Percentiles rank a stretch among this genome's conserved stretches.
These are phyloP conservation scores for Lutraria lutraria DNA, from an alignment of 2,888 invertebrate species.

Conservation along the genomic window DNA sequence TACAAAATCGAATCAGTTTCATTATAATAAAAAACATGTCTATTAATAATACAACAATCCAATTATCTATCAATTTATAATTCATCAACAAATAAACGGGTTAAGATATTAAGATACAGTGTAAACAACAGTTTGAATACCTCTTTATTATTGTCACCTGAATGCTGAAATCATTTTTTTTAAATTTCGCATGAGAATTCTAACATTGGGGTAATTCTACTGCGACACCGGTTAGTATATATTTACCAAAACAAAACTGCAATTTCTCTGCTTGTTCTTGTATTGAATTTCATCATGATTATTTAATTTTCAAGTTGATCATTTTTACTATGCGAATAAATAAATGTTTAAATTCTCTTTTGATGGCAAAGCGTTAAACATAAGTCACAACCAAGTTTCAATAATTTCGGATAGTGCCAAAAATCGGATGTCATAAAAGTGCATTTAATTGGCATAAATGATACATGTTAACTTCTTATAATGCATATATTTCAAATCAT, in stretches of 20 bases:
- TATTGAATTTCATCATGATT: not conserved
- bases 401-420: not conserved
- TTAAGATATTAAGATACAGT: too few relatives aligned
- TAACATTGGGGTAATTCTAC: not conserved
- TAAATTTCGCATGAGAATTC: not conserved
- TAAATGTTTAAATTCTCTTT: not conserved
- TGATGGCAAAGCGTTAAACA: not conserved
- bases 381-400: not conserved
- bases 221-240: conserved; percentile 2
- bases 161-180: not conserved
- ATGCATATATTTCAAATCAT: too few relatives aligned
- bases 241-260: not conserved
- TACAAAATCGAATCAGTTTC: too few relatives aligned
- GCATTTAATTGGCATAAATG: too few relatives aligned
- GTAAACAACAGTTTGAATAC: too few relatives aligned
- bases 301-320: not conserved
- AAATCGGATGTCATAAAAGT: too few relatives aligned
- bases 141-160: too few relatives aligned
- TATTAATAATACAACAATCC: too few relatives aligned
- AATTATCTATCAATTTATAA: too few relatives aligned
- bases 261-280: not conserved
- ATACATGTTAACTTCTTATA: too few relatives aligned
- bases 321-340: not conserved
- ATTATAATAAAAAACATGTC: too few relatives aligned
- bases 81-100: too few relatives aligned